Evolutionary conservation across 2,113 vertebrate genomes (phyloP), one percentile per base, ranked within the genome.

Genomic region (Chionis minor): DNA sequence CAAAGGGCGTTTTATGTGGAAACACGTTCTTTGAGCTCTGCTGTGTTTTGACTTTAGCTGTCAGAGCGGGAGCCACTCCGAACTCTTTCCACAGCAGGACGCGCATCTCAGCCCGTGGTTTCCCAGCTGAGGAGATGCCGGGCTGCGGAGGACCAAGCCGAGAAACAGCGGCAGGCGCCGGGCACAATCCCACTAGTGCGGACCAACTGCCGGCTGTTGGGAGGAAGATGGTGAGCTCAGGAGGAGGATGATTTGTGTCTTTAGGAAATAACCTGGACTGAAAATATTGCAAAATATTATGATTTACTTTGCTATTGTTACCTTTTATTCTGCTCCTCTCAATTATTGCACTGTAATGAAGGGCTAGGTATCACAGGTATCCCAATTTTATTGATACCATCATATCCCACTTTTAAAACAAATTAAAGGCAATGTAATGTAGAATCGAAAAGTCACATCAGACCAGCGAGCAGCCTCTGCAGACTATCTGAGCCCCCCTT

Each of bases 121-220:
- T 93, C 58, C 69, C 87, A 75, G 91, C 4, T 10, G 62, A 77
- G 70, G 71, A 92, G 89, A 51, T 26, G 56, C 32, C 1, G 10
- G 40, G 80, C 35, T 65, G 75, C 5, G 2, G 49, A 77, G 63
- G 49, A n/a, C 45, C 1, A 0, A 69, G 80, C 58, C 0, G 4
- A 3, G 1, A 14, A 86, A 66, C 65, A 27, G 45, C 2, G 5
- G 35, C 59, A 66, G 78, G 23, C 10, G 1, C 42, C 18, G 2
- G 69, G 45, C 6, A 1, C 2, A 12, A 55, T 58, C 45, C 74
- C 82, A 74, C 27, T 58, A 16, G 47, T n/a, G 9, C 2, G 1
- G 14, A 47, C 33, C 58, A 38, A 24, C 67, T 1, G 0, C 45
- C 2, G 1, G 79, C 61, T 49, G 47, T 1, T 15, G 88, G 56